Evolutionary conservation across 2,113 vertebrate species (phyloP), one percentile per base, ranked within the genome.

Genomic region (Phyllopteryx taeniolatus): DNA sequence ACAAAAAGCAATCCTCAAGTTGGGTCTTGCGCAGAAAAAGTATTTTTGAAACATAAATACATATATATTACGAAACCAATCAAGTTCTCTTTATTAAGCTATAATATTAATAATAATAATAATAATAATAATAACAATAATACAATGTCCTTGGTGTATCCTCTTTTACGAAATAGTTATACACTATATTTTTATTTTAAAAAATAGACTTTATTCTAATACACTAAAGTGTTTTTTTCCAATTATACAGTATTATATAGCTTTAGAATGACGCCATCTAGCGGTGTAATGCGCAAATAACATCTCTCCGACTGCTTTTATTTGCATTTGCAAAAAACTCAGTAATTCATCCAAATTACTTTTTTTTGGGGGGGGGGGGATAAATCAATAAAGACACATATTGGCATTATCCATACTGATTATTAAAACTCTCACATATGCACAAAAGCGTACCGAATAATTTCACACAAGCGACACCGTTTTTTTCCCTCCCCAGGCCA

Each of bases 401-500:
- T 47, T 19, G 3, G 19, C 2, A 2, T 11, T 2, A 14, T 46
- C 11, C 62, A n/a, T 22, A 1, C 2, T 65, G n/a, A 22, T 46
- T 14, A 20, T 64, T 13, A 14, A 27, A n/a, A 22, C 5, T 6
- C 8, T 5, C 7, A 39, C 31, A 68, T 42, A 54, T 35, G n/a
- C 22, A 57, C 68, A 42, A 27, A 27, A 51, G 46, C 17, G 20
- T 44, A 44, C 5, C 5, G 42, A 65, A 65, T 31, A 14, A 22
- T 66, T 49, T 66, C 19, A n/a, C 70, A 64, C 63, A 57, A 43
- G 73, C 70, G 76, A 82, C 83, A 81, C 75, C 68, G 74, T 77
- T 79, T 61, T 60, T 53, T 33, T 72, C 71, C 74, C 79, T 15
- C 70, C 73, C 74, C 79, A 80, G 81, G 77, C 59, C 62, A 80